Conservation (phyloP, 1,140 invertebrate genomes). For the Eueides isabella region DNA sequence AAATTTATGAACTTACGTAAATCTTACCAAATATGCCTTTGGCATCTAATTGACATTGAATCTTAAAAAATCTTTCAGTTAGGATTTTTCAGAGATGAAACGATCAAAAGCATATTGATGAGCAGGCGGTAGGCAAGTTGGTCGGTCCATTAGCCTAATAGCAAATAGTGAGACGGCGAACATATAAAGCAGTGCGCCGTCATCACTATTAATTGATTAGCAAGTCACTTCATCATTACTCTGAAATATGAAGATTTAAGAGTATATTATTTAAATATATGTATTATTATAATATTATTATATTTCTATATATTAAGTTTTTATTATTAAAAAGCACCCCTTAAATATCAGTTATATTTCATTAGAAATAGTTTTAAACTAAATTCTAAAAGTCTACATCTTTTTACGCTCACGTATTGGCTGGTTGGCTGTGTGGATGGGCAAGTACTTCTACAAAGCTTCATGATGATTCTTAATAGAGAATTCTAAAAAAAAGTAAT, state of each 20-base stretch:
- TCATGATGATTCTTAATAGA: no score
- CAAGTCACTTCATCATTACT: constrained; percentile 23
- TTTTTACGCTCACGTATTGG: no score
- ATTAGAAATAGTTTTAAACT: no score
- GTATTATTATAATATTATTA: no score
- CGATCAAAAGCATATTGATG: constrained; percentile 31
- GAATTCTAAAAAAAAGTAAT: no score
- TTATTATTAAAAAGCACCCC: no score
- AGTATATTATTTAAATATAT: not conserved
- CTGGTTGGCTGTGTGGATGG: no score
- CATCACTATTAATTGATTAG: constrained; percentile 71
- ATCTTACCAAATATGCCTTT: not conserved
- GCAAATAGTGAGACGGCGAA: constrained; percentile 66
- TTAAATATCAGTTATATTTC: no score
- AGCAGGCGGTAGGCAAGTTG: constrained; percentile 24
- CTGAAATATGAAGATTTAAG: constrained; percentile 4
- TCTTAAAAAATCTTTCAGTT: not conserved
- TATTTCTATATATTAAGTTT: no score
- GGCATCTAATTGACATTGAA: not conserved
- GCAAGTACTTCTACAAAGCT: no score
- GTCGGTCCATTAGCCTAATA: constrained; percentile 71
- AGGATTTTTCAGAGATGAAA: not conserved
- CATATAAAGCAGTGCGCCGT: constrained; percentile 70
- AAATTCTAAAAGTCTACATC: no score
- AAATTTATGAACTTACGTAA: not conserved